Conservation (phyloP, 2,113 vertebrate genomes). For the Chloebia gouldiae region DNA sequence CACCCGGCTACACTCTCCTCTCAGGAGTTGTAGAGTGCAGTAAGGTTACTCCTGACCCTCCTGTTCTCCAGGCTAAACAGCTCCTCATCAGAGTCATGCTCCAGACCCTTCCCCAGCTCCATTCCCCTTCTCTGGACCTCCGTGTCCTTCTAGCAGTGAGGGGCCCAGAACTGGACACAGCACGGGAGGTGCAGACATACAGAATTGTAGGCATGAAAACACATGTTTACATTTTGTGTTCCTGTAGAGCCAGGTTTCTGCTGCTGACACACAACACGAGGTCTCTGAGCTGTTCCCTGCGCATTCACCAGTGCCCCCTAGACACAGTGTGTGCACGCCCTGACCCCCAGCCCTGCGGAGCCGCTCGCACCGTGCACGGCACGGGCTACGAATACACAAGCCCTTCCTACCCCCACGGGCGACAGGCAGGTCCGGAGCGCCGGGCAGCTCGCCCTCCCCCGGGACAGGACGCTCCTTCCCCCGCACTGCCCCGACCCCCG, state of each 20-base stretch:
- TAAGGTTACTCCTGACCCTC: background rate
- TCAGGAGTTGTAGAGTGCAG: background rate
- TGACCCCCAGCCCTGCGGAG: background rate
- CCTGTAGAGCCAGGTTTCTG: background rate
- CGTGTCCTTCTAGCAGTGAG: background rate
- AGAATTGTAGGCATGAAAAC: background rate
- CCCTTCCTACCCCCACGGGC: background rate
- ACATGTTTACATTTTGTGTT: background rate
- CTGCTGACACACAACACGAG: background rate
- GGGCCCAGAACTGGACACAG: background rate
- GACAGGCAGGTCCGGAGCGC: background rate
- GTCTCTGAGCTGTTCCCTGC: background rate
- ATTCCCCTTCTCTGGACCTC: background rate
- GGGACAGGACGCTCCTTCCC: background rate
- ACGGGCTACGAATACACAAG: fast-evolving
- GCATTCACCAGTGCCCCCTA: background rate
- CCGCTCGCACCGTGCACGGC: background rate
- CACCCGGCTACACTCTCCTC: background rate
- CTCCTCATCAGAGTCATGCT: background rate
- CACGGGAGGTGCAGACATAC: background rate
- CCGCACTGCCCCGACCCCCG: background rate
- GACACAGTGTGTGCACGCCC: background rate
- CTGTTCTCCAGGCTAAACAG: background rate
- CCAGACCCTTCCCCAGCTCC: background rate
- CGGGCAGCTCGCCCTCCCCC: background rate